Conservation (phyloP, 2,113 vertebrate genomes). For the Urocynchramus pylzowi region DNA sequence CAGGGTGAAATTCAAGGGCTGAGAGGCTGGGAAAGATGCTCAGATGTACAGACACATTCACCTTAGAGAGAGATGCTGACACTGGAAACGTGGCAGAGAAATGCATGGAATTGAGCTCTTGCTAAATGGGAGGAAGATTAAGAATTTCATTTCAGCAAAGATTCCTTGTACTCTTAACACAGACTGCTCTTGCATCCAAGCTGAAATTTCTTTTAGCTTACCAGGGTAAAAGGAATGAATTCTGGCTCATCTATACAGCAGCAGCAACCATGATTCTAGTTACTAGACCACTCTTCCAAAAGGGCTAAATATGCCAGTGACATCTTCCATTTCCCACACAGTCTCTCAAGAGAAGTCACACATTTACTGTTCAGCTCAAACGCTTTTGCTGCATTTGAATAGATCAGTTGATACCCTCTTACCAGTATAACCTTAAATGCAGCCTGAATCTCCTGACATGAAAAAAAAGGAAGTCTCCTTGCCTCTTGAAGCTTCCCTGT, state of each 20-base stretch:
- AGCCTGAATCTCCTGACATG: not conserved
- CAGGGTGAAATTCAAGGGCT: not conserved
- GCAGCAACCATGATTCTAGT: not conserved
- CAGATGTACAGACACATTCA: not conserved
- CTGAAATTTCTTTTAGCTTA: not conserved
- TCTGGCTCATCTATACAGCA: not conserved
- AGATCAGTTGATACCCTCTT: not conserved
- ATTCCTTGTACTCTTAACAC: not conserved
- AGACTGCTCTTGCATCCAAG: not conserved
- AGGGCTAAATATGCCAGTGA: not conserved
- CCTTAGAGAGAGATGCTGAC: not conserved
- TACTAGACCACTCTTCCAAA: not conserved
- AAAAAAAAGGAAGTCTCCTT: not conserved
- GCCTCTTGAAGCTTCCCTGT: not conserved
- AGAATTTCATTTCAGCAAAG: not conserved
- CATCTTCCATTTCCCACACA: not conserved
- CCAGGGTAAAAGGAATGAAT: not conserved
- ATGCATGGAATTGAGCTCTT: not conserved
- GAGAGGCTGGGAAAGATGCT: not conserved
- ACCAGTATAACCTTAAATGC: not conserved
- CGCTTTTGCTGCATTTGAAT: not conserved
- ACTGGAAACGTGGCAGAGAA: not conserved
- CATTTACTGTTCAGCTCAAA: not conserved
- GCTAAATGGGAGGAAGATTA: not conserved
- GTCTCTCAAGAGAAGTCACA: conserved; percentile 14